Base-by-base conservation (phyloP, 2,888 invertebrate genomes). In the Mythimna ferrago region DNA sequence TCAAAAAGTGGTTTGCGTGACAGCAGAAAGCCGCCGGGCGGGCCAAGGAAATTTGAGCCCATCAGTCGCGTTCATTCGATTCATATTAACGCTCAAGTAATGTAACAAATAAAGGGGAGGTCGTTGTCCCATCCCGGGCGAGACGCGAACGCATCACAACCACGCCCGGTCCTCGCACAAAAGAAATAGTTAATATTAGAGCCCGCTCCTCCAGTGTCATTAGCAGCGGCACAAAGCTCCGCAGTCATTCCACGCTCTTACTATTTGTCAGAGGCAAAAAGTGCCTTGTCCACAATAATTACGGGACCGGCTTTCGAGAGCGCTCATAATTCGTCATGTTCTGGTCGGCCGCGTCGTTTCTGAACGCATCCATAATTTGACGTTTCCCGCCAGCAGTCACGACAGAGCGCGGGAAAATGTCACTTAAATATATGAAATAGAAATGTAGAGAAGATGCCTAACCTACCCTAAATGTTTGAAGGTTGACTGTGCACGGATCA, bases 261-360 rank as follows among this genome's bases (percentile, higher is more conserved):
- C 95, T 95, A 95, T 96, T 96, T 95, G 95, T 96, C 94, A 94
- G 94, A 91, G 92, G 95, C 94, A 95, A 96, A 96, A 96, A 96
- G 92, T 94, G 94, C 93, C 95, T 94, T 94, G 95, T 95, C 96
- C 95, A 95, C 95, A 95, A 95, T 96, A 95, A 96, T 96, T 96
- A 96, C 94, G 95, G 93, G 95, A 94, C 95, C 92, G 94, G 94
- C 94, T 95, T 92, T 93, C 89, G 93, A 94, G 93, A 93, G 93
- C 92, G 92, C 92, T 93, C 93, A 92, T 95, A 95, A 95, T 96
- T 96, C 96, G 96, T 95, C 94, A 95, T 96, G 96, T 96, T 96
- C 95, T 95, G 95, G 91, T 96, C 94, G 94, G 94, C 93, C 94
- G 95, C 93, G 88, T 92, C 92, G 92, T 92, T 92, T 94, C 91